phyloP scores from a whole-genome alignment of 35 echinoderm and acorn worm species.

The Ptychodera flava region DNA sequence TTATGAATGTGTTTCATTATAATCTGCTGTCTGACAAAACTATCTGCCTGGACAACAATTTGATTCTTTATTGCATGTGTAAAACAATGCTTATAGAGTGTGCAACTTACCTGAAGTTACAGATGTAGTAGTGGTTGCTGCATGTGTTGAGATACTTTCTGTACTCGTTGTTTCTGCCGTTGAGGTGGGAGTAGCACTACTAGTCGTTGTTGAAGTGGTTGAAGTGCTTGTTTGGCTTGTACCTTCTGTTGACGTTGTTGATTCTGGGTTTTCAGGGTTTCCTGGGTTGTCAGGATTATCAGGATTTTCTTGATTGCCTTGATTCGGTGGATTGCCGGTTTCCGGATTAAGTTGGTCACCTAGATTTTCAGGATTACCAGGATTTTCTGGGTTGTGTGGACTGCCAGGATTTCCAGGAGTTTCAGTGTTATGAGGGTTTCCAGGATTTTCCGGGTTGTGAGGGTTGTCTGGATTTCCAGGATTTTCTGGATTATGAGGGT shows the following conservation, averaged over 20 bases:
- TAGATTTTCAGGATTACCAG: neutral
- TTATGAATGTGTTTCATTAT: too few relatives aligned
- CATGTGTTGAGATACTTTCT: neutral
- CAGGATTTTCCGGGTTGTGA: neutral
- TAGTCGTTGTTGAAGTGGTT: neutral
- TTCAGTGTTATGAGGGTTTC: neutral
- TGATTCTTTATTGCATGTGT: too few relatives aligned
- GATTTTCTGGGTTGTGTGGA: neutral
- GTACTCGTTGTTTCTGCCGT: neutral
- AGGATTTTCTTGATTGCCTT: neutral
- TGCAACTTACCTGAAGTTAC: neutral
- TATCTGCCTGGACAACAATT: too few relatives aligned
- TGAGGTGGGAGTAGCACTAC: neutral
- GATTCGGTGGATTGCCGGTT: neutral
- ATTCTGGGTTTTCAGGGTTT: neutral
- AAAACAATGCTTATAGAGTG: neutral
- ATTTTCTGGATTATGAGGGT: neutral
- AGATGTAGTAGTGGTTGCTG: constrained; percentile 1
- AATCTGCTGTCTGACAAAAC: too few relatives aligned
- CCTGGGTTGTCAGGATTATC: neutral
- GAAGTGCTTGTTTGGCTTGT: neutral
- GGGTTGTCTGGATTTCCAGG: neutral
- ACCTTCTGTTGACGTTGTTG: neutral
- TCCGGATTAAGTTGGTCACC: neutral
- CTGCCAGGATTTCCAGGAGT: neutral